Evolutionary conservation across 2,113 vertebrate genomes (phyloP).

Genomic region (Tenrec ecaudatus): DNA sequence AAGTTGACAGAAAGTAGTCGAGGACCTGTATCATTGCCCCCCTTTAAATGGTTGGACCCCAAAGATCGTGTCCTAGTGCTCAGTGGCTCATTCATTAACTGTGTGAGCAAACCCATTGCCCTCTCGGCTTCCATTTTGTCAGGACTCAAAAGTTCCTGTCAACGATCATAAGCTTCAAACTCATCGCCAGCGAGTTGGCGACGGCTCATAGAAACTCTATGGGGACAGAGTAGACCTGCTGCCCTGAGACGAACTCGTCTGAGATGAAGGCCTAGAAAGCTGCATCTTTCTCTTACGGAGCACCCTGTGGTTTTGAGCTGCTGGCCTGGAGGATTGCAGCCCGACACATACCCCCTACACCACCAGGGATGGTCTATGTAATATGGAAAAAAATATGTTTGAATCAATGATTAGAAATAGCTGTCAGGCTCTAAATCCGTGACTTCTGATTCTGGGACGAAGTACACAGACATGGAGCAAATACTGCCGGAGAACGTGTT

Average conservation of each 20-base stretch:
- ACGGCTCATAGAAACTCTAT: no score
- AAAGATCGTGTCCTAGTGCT: neutral
- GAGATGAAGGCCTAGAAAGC: no score
- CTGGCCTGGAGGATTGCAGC: no score
- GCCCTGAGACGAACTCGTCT: no score
- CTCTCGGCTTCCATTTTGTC: neutral
- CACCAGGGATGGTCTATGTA: no score
- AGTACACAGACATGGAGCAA: neutral
- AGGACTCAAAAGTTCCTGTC: neutral
- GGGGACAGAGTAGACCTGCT: no score
- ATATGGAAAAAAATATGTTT: conserved; percentile 14
- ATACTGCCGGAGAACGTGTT: neutral
- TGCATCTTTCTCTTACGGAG: no score
- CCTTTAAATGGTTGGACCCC: neutral
- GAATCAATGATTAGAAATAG: conserved; percentile 24
- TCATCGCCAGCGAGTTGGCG: neutral
- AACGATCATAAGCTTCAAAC: neutral
- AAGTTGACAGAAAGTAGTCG: neutral
- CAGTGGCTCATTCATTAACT: neutral
- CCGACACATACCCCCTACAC: no score
- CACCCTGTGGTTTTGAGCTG: no score
- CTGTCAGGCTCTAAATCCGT: neutral
- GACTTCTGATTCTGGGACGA: conserved; percentile 15
- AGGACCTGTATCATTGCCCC: neutral
- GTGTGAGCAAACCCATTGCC: neutral